These are phyloP conservation scores for Schlechtendalia chinensis DNA, from an alignment of 1,140 invertebrate genomes.

Conservation along the genomic window DNA sequence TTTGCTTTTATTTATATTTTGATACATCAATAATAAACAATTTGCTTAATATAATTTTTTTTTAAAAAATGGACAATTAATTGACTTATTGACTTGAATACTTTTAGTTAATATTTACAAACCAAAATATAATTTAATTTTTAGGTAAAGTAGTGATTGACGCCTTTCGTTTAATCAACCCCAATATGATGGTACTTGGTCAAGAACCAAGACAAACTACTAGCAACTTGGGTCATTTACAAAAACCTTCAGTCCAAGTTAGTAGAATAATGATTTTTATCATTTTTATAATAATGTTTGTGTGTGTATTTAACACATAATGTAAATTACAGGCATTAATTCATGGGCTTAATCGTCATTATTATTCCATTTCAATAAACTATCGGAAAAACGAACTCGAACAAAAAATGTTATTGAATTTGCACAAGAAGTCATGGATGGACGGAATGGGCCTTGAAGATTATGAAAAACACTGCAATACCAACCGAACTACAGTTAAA, in stretches of 20 bases:
- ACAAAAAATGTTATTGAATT: slow-evolving; percentile 98
- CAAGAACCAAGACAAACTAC: slow-evolving; percentile 99
- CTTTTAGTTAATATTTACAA: too few species aligned
- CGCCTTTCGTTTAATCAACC: slow-evolving; percentile 95
- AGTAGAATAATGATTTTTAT: background rate
- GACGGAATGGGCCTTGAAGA: slow-evolving; percentile 93
- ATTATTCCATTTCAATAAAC: slow-evolving; percentile 99
- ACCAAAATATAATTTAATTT: slow-evolving; percentile 1
- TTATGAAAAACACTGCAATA: slow-evolving; percentile 89
- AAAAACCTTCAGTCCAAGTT: slow-evolving; percentile 95
- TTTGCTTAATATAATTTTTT: too few species aligned
- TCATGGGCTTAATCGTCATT: slow-evolving; percentile 97
- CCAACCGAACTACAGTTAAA: slow-evolving; percentile 88
- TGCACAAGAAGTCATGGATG: slow-evolving; percentile 99
- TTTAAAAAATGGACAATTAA: too few species aligned
- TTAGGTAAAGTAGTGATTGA: slow-evolving; percentile 88
- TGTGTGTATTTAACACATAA: too few species aligned
- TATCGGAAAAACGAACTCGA: slow-evolving; percentile 98
- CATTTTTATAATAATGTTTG: background rate
- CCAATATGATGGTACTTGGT: slow-evolving; percentile 98
- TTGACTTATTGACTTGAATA: too few species aligned
- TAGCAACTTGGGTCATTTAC: slow-evolving; percentile 96
- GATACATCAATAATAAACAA: too few species aligned
- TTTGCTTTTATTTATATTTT: too few species aligned
- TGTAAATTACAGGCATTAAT: slow-evolving; percentile 85